A percentile compares a stretch with the other conserved stretches of the same genome.
phyloP scores from a whole-genome alignment of 2,797 vertebrate genomes.

The Macropodus opercularis region DNA sequence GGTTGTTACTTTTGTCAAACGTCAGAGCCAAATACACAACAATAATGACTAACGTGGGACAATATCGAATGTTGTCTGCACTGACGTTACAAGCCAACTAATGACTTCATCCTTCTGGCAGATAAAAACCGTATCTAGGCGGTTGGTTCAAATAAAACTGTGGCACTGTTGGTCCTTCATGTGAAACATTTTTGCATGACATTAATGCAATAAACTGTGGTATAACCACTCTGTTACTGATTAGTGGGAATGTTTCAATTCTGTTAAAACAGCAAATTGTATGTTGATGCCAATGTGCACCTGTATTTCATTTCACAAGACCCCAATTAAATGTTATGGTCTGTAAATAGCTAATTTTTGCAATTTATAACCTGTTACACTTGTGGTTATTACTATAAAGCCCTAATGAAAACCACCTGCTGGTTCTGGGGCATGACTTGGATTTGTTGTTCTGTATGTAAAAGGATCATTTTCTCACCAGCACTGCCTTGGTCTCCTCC shows the following conservation, averaged over 20 bases:
- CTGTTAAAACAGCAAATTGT: conserved; percentile 38
- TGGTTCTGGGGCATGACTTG: not conserved
- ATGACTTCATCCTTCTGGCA: conserved; percentile 1
- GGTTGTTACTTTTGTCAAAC: too few relatives aligned
- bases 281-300: conserved; percentile 51
- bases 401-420: conserved; percentile 64
- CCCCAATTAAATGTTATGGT: conserved; percentile 55
- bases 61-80: not conserved
- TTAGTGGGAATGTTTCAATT: conserved; percentile 24
- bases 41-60: too few relatives aligned
- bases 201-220: not conserved
- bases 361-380: conserved; percentile 53
- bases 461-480: conserved; percentile 69
- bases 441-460: conserved; percentile 29
- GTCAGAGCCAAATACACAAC: too few relatives aligned
- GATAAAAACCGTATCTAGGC: conserved; percentile 3
- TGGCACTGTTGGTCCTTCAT: conserved; percentile 11
- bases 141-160: not conserved
- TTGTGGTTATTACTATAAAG: conserved; percentile 51
- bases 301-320: conserved; percentile 50
- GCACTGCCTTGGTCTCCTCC: conserved; percentile 82
- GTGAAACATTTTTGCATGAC: conserved; percentile 10
- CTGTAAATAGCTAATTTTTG: conserved; percentile 63
- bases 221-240: conserved; percentile 34
- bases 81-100: not conserved